A percentile compares a stretch with the other conserved stretches of the same genome.
phyloP scores from a whole-genome alignment of 2,797 vertebrate species.

The Echiichthys vipera region DNA sequence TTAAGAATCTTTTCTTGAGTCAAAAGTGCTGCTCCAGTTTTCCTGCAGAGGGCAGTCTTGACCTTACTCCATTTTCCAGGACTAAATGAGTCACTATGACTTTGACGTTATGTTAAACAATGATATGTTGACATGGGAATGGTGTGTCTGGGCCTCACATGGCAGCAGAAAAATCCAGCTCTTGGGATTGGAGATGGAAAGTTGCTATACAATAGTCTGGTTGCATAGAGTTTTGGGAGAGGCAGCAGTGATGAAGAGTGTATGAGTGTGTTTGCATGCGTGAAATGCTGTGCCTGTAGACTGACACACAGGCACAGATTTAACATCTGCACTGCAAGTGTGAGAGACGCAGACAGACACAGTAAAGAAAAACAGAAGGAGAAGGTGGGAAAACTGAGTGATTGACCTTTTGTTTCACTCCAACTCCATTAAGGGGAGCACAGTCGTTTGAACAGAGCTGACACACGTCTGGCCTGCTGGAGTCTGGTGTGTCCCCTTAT shows the following conservation, averaged over 20 bases:
- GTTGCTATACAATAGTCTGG: constrained; percentile 58
- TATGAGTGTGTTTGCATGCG: constrained; percentile 13
- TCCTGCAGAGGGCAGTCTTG: constrained; percentile 76
- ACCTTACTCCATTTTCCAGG: constrained; percentile 35
- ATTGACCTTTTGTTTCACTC: constrained; percentile 50
- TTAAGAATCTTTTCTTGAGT: neutral
- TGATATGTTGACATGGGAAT: constrained; percentile 64
- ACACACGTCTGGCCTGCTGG: constrained; percentile 80
- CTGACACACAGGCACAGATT: constrained; percentile 17
- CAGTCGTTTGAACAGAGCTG: constrained; percentile 69
- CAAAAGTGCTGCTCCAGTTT: neutral
- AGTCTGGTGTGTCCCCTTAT: constrained; percentile 73
- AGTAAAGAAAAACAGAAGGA: constrained; percentile 10
- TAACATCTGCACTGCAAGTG: constrained; percentile 30
- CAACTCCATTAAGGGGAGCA: constrained; percentile 43
- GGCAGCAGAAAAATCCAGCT: constrained; percentile 48
- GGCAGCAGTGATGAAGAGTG: constrained; percentile 29
- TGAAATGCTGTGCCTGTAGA: neutral
- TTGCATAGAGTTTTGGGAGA: constrained; percentile 17
- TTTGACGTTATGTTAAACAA: constrained; percentile 60
- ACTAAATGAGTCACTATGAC: constrained; percentile 55
- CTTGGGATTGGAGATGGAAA: constrained; percentile 57
- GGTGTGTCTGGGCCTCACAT: constrained; percentile 61
- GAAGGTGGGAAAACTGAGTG: constrained; percentile 42
- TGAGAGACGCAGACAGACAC: neutral